Conservation (phyloP, 2,113 vertebrate species). For the Todiramphus chloris region DNA sequence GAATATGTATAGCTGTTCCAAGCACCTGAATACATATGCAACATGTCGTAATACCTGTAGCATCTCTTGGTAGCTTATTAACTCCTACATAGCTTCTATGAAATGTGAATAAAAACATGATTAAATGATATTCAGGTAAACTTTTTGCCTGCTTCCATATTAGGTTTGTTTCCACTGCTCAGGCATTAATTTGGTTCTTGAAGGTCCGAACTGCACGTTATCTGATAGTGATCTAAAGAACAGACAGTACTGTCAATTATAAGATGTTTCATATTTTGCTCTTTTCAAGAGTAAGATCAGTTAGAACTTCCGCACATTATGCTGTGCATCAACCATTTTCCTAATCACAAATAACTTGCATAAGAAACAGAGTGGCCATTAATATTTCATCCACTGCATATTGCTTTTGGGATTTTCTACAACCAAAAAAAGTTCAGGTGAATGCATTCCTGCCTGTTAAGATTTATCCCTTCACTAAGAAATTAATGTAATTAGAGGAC, state of each 20-base stretch:
- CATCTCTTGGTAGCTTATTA: neutral
- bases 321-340: neutral
- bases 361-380: neutral
- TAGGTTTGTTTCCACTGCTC: neutral
- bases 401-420: neutral
- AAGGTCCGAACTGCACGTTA: neutral
- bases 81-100: fast-evolving
- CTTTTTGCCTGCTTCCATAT: neutral
- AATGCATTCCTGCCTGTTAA: neutral
- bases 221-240: neutral
- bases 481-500: slow-evolving; percentile 26
- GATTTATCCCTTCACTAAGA: neutral
- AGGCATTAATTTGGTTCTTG: neutral
- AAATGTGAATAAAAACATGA: neutral
- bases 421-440: slow-evolving; percentile 1
- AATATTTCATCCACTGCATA: neutral
- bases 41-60: neutral
- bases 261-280: neutral
- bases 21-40: neutral
- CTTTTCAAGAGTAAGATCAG: neutral
- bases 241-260: neutral
- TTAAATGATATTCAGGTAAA: neutral
- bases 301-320: neutral
- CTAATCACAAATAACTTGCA: neutral
- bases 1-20: neutral